Percentiles rank a stretch among this genome's conserved stretches.
Conservation (phyloP, 2,113 vertebrate genomes). For the Chauna torquata region DNA sequence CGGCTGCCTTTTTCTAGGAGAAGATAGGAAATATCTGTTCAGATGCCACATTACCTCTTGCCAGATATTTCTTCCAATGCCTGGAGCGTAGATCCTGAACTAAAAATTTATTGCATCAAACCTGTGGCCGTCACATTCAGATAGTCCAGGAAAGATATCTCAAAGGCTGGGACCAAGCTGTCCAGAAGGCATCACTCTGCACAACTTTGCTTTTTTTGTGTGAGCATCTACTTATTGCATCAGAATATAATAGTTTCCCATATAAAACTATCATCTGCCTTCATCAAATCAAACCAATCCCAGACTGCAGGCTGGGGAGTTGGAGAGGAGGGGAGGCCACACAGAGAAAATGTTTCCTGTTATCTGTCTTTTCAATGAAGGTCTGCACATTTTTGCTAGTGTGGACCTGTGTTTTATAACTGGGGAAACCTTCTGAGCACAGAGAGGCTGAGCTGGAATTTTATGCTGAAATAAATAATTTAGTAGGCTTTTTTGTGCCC, state of each 20-base stretch:
- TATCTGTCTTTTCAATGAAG: background rate
- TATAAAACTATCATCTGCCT: background rate
- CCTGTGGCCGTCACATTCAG: background rate
- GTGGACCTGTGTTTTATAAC: background rate
- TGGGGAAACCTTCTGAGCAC: background rate
- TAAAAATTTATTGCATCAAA: background rate
- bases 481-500: background rate
- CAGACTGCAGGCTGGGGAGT: background rate
- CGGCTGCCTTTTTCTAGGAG: background rate
- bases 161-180: background rate
- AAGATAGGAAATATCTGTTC: background rate
- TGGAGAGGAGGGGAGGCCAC: background rate
- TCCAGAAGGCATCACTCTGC: background rate
- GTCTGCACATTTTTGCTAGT: background rate
- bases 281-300: background rate
- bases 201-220: background rate
- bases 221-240: background rate
- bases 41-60: background rate
- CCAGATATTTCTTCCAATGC: background rate
- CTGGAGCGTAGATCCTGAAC: background rate
- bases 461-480: background rate
- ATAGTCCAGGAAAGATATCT: background rate
- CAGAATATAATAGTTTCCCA: background rate
- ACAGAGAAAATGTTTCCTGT: fast-evolving
- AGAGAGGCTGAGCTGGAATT: background rate